Evolutionary conservation across 2,888 invertebrate genomes (phyloP), one percentile per base, ranked within the genome.

Genomic region (Tortrix viridana): DNA sequence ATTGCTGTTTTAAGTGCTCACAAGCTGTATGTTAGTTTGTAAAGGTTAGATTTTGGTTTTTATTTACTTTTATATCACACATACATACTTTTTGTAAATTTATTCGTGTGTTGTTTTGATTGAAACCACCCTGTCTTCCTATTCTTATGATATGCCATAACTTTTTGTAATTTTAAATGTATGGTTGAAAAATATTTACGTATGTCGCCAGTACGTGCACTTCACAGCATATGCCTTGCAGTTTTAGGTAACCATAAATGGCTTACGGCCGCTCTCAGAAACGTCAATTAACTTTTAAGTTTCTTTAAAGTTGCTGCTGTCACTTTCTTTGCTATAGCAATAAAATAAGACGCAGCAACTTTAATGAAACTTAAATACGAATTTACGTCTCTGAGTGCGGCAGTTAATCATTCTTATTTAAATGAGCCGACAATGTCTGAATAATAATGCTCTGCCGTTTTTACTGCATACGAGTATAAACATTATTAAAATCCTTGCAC

Each of bases 81-180:
- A 43, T 43, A 65, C 54, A 18, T 66, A 71, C 60, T 60, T 50
- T 47, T 67, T 60, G 61, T 59, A 60, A 54, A 47, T 66, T 64
- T 44, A 19, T 57, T 69, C 59, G 49, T 69, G 48, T 60, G 22
- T 65, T 69, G 48, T 60, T 23, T 61, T 44, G 23, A 46, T 73
- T 65, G 73, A 83, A 86, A 85, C 85, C 86, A 86, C 86, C 85
- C 86, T 85, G 86, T 85, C 71, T 71, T 74, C 75, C 65, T 63
- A 65, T 65, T 61, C 67, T 64, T 72, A 47, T 52, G 53, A 48
- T 44, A 26, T 54, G n/a, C 63, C 22, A 59, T 70, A 65, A 23
- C 43, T 57, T 69, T 62, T 53, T 60, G 20, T 20, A 65, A 59
- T 66, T 64, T 63, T 48, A 6, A 4, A 26, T 26, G 6, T 6